Base-by-base conservation (phyloP, 2,113 vertebrate genomes). In the Cnemophilus loriae region DNA sequence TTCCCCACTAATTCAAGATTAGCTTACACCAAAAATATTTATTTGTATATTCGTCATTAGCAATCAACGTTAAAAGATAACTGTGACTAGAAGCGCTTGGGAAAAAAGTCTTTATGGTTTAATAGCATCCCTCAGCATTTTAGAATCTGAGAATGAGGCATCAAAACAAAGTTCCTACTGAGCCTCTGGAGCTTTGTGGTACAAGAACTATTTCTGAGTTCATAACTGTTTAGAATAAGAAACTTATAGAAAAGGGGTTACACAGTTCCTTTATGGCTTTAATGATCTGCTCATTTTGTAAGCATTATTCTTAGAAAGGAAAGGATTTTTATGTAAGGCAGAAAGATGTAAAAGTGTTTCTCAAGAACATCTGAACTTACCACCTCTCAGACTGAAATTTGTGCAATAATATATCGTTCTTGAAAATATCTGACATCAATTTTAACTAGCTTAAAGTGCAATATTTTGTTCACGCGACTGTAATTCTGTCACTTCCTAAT, bases 131-230 rank as follows among this genome's bases (percentile, higher is more conserved):
- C 12, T 75, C 15, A 78, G 5, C 3, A 49, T 28, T 81, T 61
- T 50, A 49, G 10, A 79, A 75, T 42, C 67, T 67, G 37, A 76
- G 16, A 35, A 19, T 0, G 0, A 63, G 16, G 2, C 46, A 61
- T 20, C 20, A 65, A 87, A 87, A 4, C 17, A 53, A 67, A 53
- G 6, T 20, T 88, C 19, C 33, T 49, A 26, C 24, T 55, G 13
- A 85, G 3, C 13, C 32, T 63, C 20, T 11, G 37, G 21, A 67
- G 16, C 6, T 70, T 18, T 67, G 7, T 28, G 15, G 19, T 27
- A 32, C 9, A 57, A 49, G 13, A 84, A 15, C 6, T 3, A 6
- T 49, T 57, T 78, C 26, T 46, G 26, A 80, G 22, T 63, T 67
- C 11, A 20, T 37, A 59, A 59, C 6, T 27, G 0, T n/a, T 71